Base-by-base conservation (phyloP, 2,113 vertebrate species). In the Phylloscopus whistleri region DNA sequence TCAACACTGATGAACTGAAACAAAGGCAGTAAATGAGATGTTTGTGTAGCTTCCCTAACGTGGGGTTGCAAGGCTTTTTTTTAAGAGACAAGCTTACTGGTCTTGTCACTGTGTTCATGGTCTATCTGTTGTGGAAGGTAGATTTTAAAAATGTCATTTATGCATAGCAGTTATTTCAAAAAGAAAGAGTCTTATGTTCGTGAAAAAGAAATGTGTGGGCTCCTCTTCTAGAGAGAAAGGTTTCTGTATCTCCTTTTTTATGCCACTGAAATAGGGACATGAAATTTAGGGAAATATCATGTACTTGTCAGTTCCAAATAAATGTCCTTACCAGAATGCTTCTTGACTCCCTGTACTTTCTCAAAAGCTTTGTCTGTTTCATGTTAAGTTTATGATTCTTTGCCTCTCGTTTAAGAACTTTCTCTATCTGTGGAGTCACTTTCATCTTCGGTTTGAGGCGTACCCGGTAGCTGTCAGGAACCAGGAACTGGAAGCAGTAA, bases 401-500 rank as follows among this genome's bases (percentile, higher is more conserved):
- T 18, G 97, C 97, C 67, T 98, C 97, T 84, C 68, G 97, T 46
- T 96, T 98, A 81, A 99, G 98, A 93, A 99, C 70, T 41, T 97
- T 98, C 96, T 98, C 97, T 95, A 99, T 97, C 85, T 90, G 96
- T 5, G 97, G 96, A 14, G 98, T 98, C 31, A 98, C 76, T 55
- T 94, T 98, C 75, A 91, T 95, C 96, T 99, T 99, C 20, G 99
- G 98, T 77, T 97, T 97, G 72, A 99, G 96, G 27, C 99, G 98
- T 9, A 99, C 97, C 8, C 97, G 96, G 87, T 96, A 95, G 86
- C 98, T 98, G 91, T 97, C 98, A 30, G 98, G 98, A 89, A 96
- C 92, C 60, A 98, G 97, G 95, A 98, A 98, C 97, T 99, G 98
- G 96, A 98, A 98, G 96, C 99, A 99, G 97, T 98, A 96, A 6